phyloP scores from a whole-genome alignment of 2,797 vertebrate genomes.

The Pseudochromis fuscus region DNA sequence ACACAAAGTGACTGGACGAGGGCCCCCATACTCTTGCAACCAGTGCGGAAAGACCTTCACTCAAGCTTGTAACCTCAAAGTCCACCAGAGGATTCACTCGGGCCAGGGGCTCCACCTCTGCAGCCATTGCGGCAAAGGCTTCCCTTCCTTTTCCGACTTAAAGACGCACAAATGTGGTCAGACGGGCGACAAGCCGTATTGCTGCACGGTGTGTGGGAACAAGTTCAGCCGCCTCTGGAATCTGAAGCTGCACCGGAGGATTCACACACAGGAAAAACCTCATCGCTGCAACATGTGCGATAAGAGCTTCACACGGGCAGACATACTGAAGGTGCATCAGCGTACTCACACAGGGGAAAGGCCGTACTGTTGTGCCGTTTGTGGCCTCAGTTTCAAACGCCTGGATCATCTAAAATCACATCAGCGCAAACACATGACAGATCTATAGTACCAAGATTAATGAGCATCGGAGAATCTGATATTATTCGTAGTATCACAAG shows the following conservation, averaged over 20 bases:
- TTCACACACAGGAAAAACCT: conserved; percentile 88
- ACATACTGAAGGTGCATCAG: conserved; percentile 87
- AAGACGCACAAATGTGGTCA: conserved; percentile 83
- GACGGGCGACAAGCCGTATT: conserved; percentile 83
- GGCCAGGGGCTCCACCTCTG: conserved; percentile 84
- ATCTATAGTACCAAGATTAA: conserved; percentile 57
- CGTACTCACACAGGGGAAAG: conserved; percentile 87
- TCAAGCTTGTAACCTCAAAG: conserved; percentile 85
- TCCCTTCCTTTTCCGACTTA: conserved; percentile 80
- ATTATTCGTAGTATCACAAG: neutral
- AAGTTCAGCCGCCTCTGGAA: conserved; percentile 89
- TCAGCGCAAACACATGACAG: conserved; percentile 85
- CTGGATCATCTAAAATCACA: conserved; percentile 87
- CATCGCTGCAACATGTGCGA: conserved; percentile 86
- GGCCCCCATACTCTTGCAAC: conserved; percentile 73
- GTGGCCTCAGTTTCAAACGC: conserved; percentile 86
- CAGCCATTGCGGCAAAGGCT: conserved; percentile 85
- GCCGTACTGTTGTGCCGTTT: conserved; percentile 85
- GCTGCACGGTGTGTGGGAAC: conserved; percentile 85
- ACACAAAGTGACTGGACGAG: conserved; percentile 65
- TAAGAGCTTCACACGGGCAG: conserved; percentile 87
- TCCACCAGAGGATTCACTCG: conserved; percentile 84
- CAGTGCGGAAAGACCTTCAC: conserved; percentile 85
- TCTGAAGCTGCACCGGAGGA: conserved; percentile 86
- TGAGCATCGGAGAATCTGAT: neutral